Evolutionary conservation across 2,888 invertebrate genomes (phyloP), one percentile per base, ranked within the genome.

Genomic region (Drosophila buzzatii): DNA sequence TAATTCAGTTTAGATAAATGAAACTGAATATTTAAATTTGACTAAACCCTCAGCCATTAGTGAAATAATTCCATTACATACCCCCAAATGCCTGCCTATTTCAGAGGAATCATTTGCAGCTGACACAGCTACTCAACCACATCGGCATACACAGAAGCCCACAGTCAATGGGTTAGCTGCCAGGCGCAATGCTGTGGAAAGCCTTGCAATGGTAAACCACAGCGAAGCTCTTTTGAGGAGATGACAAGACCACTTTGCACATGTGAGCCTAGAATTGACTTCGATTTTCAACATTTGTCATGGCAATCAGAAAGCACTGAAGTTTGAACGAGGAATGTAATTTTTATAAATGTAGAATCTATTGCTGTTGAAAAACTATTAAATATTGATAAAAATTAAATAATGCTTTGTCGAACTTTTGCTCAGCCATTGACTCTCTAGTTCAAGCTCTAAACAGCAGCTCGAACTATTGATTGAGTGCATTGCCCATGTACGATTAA

Each of bases 41-140:
- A 6, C 27, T 6, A 27, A 27, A 6, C 6, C 0, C 18, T 42
- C 1, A 23, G 23, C 42, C 9, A 27, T 9, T 47, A 4, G 23
- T 14, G 7, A 10, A 44, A 27, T 47, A 16, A 45, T 16, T 47
- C 9, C 3, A 12, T 12, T 12, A 35, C 27, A 3, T 12, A 12
- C 27, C 5, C 31, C 12, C 12, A 33, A 18, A 5, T 8, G n/a
- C 41, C 33, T 31, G n/a, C 12, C 49, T 12, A 12, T 0, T 33
- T 49, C 12, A 27, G 10, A 0, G 3, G 45, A 63, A 42, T 56
- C 37, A 20, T 56, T 58, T 76, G 73, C 33, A 63, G 3, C 23
- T 61, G 51, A 51, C 70, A 73, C 45, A 62, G 44, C 18, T 57
- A 20, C 51, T 60, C 23, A 57, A 47, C 58, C 49, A 63, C 37